Evolutionary conservation across 2,888 invertebrate species (phyloP).

Genomic region (Malachius bipustulatus): DNA sequence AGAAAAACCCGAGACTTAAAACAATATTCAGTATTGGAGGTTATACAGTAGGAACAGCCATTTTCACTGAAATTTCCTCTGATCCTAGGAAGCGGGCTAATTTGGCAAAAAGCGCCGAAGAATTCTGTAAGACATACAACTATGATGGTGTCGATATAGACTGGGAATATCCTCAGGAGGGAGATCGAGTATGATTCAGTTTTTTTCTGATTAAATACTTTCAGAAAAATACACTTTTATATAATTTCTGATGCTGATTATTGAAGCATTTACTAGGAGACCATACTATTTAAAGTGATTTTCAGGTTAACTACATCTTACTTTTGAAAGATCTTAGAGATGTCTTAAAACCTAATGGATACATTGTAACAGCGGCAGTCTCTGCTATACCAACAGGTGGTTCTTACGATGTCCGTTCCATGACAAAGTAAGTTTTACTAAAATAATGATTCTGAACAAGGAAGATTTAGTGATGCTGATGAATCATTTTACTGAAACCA

Average conservation of each 20-base stretch:
- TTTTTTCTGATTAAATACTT: no score
- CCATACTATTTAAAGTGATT: no score
- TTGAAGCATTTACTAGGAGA: no score
- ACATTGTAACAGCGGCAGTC: not conserved
- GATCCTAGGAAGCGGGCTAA: slow-evolving; percentile 18
- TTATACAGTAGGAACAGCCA: slow-evolving; percentile 18
- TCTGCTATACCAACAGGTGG: not conserved
- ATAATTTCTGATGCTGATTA: not conserved
- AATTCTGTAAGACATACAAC: slow-evolving; percentile 21
- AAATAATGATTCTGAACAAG: no score
- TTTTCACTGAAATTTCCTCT: slow-evolving; percentile 19
- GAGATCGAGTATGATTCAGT: not conserved
- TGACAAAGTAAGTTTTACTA: not conserved
- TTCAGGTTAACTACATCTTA: no score
- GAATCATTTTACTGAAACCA: no score
- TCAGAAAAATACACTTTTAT: not conserved
- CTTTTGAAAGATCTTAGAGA: not conserved
- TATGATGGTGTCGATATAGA: slow-evolving; percentile 26
- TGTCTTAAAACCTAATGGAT: not conserved
- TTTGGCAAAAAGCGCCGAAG: slow-evolving; percentile 21
- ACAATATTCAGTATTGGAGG: slow-evolving; percentile 24
- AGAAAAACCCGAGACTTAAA: slow-evolving; percentile 22
- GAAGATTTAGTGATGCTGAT: no score
- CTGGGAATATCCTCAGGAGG: slow-evolving; percentile 24
- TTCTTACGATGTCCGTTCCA: not conserved